Conservation (phyloP, 2,113 vertebrate species). For the Chrysemys picta region DNA sequence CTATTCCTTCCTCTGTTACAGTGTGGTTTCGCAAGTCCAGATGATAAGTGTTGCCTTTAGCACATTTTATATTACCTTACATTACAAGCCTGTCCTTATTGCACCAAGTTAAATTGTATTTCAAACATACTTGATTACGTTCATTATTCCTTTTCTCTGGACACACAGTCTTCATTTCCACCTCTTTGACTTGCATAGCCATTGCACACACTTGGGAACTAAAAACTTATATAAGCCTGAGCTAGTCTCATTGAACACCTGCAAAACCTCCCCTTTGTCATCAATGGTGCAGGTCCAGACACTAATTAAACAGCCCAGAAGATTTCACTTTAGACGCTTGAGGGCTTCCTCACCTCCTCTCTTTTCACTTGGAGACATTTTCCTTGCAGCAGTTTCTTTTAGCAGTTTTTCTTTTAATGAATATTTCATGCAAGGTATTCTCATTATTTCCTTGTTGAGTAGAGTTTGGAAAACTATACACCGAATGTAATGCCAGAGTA, state of each 20-base stretch:
- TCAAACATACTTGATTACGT: not conserved
- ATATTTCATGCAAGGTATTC: not conserved
- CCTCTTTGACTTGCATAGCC: not conserved
- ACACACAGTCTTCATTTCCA: not conserved
- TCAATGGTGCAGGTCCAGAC: not conserved
- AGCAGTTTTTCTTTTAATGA: not conserved
- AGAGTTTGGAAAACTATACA: not conserved
- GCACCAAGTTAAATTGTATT: not conserved
- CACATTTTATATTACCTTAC: not conserved
- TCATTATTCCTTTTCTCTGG: not conserved
- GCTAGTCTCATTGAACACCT: not conserved
- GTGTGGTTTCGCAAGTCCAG: not conserved
- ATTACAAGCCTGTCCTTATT: not conserved
- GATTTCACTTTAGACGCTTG: not conserved
- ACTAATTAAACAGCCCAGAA: not conserved
- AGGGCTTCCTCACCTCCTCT: not conserved
- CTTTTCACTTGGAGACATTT: not conserved
- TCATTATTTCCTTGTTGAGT: not conserved
- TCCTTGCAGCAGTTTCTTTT: not conserved
- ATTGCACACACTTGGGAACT: not conserved
- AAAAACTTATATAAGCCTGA: accelerated
- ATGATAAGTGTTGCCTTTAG: not conserved
- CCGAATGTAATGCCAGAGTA: not conserved
- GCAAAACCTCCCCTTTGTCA: not conserved
- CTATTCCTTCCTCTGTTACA: not conserved